A percentile compares a stretch with the other conserved stretches of the same genome.
phyloP scores from a whole-genome alignment of 1,140 invertebrate species.

The Tigriopus japonicus region DNA sequence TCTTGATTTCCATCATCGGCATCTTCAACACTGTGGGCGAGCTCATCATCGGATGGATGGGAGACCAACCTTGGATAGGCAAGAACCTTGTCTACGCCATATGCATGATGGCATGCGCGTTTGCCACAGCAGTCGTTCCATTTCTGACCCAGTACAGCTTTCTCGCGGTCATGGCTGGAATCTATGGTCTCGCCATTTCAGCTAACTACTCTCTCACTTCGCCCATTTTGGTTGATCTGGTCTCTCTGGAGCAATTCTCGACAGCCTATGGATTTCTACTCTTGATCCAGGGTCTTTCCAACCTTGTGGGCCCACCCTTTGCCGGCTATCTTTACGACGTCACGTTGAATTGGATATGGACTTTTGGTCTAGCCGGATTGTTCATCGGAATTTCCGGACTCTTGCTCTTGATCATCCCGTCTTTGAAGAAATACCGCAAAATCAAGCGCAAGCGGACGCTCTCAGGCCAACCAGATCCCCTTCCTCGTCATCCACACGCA shows the following conservation, averaged over 20 bases:
- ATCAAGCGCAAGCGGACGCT: background rate
- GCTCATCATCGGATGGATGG: constrained; percentile 67
- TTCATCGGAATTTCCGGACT: background rate
- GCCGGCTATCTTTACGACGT: constrained; percentile 34
- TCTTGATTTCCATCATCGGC: constrained; percentile 63
- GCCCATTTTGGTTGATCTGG: constrained; percentile 63
- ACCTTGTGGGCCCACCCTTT: constrained; percentile 64
- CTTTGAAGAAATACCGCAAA: background rate
- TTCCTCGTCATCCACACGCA: too few relatives aligned
- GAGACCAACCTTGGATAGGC: constrained; percentile 54
- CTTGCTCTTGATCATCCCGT: constrained; percentile 3
- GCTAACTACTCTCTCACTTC: constrained; percentile 70
- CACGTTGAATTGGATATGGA: background rate
- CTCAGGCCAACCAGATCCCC: background rate
- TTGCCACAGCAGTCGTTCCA: constrained; percentile 46
- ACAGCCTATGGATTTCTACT: constrained; percentile 70
- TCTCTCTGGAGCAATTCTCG: constrained; percentile 65
- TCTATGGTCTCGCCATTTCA: constrained; percentile 63
- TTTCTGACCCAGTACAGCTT: constrained; percentile 40
- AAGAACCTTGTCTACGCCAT: constrained; percentile 50
- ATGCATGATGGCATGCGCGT: constrained; percentile 55
- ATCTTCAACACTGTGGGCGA: constrained; percentile 68
- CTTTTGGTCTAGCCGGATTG: constrained; percentile 2
- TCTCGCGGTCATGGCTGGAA: constrained; percentile 30
- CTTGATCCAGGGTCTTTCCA: constrained; percentile 68